Evolutionary conservation across 2,888 invertebrate species (phyloP).

Genomic region (Dicyrtoma fusca): DNA sequence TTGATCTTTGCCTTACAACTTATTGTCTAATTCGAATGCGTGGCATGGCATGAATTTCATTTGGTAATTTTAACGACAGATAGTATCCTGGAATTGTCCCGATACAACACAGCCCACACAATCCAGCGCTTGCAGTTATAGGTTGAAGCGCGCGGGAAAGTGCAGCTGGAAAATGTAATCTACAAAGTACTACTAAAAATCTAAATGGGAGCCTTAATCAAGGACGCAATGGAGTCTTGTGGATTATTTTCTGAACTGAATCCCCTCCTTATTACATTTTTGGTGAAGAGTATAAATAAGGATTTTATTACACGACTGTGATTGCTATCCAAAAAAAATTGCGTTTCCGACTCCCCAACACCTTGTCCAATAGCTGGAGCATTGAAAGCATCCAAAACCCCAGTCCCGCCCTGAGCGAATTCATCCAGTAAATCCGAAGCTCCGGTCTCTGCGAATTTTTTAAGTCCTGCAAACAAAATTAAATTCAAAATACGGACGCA

Average conservation of each 20-base stretch:
- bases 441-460: constrained; percentile 61
- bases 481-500: too few relatives aligned
- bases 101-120: too few relatives aligned
- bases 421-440: constrained; percentile 60
- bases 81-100: too few relatives aligned
- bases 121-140: too few relatives aligned
- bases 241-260: not conserved
- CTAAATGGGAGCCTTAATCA: not conserved
- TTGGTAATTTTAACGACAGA: too few relatives aligned
- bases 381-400: constrained; percentile 62
- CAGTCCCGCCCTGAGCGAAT: constrained; percentile 58
- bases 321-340: constrained; percentile 61
- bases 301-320: constrained; percentile 61
- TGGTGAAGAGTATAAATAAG: not conserved
- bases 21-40: too few relatives aligned
- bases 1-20: too few relatives aligned
- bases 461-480: constrained; percentile 57
- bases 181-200: not conserved
- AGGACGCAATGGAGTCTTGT: not conserved
- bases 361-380: constrained; percentile 70
- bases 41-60: too few relatives aligned
- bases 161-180: not conserved
- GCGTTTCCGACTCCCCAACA: constrained; percentile 62
- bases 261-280: not conserved
- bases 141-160: not conserved